phyloP scores from a whole-genome alignment of 37 sponge, comb jelly and placozoan genomes.

The Halisarca cf. caerulea region DNA sequence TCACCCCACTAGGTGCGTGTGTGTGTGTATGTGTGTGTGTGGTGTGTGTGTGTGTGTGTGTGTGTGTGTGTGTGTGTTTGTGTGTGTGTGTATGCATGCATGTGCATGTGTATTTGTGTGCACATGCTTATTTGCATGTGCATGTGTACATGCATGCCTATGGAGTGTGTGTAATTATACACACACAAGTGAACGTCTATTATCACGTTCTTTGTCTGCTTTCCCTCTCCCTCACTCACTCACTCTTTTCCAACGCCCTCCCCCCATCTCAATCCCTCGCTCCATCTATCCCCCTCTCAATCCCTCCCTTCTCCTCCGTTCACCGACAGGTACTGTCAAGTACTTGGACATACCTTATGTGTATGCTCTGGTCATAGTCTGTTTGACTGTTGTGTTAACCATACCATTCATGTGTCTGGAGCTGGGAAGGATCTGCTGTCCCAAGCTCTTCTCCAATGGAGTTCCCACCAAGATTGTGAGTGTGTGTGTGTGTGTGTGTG shows the following conservation, averaged over 20 bases:
- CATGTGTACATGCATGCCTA: constrained; percentile 1
- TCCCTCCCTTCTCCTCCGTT: neutral
- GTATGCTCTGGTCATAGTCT: constrained; percentile 14
- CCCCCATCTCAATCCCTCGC: too few relatives aligned
- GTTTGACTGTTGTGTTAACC: constrained; percentile 18
- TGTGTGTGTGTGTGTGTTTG: constrained; percentile 44
- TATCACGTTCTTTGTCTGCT: neutral
- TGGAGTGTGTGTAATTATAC: too few relatives aligned
- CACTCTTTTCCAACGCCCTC: too few relatives aligned
- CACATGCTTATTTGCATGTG: neutral
- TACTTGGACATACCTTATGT: constrained; percentile 13
- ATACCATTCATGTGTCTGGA: neutral
- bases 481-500: constrained; percentile 23
- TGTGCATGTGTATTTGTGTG: constrained; percentile 17
- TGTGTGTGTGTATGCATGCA: constrained; percentile 39
- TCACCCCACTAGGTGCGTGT: constrained; percentile 52
- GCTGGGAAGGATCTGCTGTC: neutral
- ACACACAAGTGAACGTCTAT: too few relatives aligned
- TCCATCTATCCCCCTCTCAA: too few relatives aligned
- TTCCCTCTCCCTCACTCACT: too few relatives aligned
- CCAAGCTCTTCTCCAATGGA: neutral
- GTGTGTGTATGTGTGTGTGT: neutral
- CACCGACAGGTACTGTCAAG: neutral
- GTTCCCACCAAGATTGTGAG: neutral
- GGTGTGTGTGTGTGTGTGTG: constrained; percentile 35